Conservation (phyloP, 2,113 vertebrate genomes). For the Apteryx owenii region DNA sequence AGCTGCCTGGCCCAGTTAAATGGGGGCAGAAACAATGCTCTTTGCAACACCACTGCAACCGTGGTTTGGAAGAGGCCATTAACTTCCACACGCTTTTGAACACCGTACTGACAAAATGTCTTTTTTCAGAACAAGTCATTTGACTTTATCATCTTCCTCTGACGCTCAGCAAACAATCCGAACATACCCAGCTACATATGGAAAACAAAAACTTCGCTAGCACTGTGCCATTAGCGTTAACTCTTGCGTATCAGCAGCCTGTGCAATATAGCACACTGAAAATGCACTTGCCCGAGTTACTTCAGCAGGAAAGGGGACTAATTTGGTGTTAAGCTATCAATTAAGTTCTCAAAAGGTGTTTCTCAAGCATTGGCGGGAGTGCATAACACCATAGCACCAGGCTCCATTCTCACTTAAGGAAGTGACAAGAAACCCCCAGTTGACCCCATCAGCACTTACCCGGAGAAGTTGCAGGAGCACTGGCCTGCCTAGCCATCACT, state of each 20-base stretch:
- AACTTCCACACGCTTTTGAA: not conserved
- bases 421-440: not conserved
- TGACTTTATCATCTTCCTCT: not conserved
- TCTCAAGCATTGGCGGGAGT: not conserved
- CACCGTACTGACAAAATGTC: not conserved
- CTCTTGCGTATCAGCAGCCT: not conserved
- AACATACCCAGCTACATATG: not conserved
- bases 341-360: not conserved
- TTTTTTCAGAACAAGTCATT: not conserved
- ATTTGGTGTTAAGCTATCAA: not conserved
- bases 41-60: rapidly evolving
- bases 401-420: not conserved
- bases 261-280: not conserved
- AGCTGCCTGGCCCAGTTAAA: not conserved
- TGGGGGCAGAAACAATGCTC: not conserved
- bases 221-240: rapidly evolving
- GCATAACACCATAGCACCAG: rapidly evolving
- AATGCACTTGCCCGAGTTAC: not conserved
- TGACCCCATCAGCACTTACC: not conserved
- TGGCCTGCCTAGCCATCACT: too few species aligned
- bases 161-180: not conserved
- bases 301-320: not conserved
- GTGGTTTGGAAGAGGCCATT: not conserved
- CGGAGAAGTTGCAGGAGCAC: not conserved
- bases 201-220: not conserved